phyloP scores from a whole-genome alignment of 2,888 invertebrate species.

The Tridacna crocea region DNA sequence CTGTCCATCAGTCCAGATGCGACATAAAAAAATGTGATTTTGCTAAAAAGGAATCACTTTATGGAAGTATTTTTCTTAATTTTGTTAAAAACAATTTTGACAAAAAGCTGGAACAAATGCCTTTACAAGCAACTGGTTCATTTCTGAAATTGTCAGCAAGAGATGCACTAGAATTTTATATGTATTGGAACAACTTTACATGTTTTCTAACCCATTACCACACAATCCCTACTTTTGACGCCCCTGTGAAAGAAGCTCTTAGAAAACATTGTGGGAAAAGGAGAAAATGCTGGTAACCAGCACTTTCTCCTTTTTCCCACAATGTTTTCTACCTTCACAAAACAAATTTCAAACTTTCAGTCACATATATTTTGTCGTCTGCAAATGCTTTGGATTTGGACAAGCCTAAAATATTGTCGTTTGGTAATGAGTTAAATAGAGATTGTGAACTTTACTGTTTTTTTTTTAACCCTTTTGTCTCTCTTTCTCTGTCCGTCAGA shows the following conservation, averaged over 20 bases:
- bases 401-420: not conserved
- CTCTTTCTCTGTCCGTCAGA: no score
- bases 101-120: not conserved
- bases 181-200: no score
- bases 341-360: not conserved
- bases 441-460: not conserved
- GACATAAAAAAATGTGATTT: no score
- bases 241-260: not conserved
- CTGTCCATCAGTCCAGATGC: no score
- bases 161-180: no score
- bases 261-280: not conserved
- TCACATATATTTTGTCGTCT: not conserved
- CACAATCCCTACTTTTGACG: not conserved
- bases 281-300: not conserved
- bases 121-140: not conserved
- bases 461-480: not conserved
- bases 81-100: not conserved
- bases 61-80: not conserved
- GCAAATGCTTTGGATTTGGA: not conserved
- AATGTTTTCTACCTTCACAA: not conserved
- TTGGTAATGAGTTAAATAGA: not conserved
- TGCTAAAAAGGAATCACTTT: not conserved
- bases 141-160: no score
- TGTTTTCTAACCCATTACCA: not conserved
- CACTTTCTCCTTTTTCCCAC: not conserved